These are phyloP conservation scores for Crypturellus tataupa DNA, from an alignment of 2,797 vertebrate species.

Conservation along the genomic window DNA sequence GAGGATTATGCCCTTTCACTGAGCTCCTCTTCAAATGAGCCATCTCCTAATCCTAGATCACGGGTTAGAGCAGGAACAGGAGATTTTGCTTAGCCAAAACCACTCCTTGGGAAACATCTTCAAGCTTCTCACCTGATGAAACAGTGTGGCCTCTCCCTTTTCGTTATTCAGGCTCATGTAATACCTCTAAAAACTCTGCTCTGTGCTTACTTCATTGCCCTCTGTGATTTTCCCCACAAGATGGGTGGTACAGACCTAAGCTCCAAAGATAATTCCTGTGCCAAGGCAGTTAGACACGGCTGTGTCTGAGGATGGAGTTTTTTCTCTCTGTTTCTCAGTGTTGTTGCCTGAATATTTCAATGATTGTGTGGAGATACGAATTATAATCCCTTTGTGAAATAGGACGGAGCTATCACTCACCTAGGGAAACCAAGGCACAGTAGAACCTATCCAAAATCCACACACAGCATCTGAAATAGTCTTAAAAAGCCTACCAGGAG, in stretches of 20 bases:
- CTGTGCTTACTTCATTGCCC: background rate
- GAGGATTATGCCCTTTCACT: background rate
- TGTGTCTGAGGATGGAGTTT: background rate
- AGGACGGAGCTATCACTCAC: background rate
- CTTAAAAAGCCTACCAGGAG: background rate
- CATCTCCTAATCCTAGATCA: background rate
- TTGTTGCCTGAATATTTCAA: background rate
- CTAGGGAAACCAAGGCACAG: background rate
- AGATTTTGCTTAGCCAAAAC: background rate
- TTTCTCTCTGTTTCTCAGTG: background rate
- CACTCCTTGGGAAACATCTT: background rate
- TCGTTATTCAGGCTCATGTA: background rate
- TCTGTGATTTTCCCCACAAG: background rate
- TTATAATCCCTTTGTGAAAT: background rate
- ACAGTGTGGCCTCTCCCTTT: background rate
- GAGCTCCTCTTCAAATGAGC: background rate
- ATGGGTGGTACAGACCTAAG: slow-evolving; percentile 39
- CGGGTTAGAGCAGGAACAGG: background rate
- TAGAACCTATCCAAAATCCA: background rate
- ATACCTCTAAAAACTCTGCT: background rate
- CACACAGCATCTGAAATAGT: background rate
- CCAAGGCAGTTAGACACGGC: slow-evolving; percentile 28
- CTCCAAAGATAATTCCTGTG: slow-evolving; percentile 19
- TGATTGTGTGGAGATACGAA: background rate
- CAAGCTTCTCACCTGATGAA: background rate